Evolutionary conservation across 2,797 vertebrate genomes (phyloP).

Genomic region (Adelosebastes latens): DNA sequence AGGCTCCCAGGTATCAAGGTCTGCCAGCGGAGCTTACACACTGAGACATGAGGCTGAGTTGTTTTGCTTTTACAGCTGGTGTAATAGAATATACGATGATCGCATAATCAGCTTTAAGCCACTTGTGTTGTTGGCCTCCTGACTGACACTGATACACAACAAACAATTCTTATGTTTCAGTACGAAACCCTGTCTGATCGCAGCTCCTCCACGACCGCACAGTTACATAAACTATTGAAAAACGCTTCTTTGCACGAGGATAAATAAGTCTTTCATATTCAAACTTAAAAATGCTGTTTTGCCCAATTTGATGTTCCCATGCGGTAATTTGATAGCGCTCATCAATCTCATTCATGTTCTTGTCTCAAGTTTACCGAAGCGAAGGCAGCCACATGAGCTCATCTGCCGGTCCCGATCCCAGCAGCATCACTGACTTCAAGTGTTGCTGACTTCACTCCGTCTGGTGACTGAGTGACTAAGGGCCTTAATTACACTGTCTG

Average conservation of each 20-base stretch:
- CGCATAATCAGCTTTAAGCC: constrained; percentile 25
- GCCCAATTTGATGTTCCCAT: constrained; percentile 25
- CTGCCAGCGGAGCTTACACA: constrained; percentile 27
- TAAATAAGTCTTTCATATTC: constrained; percentile 6
- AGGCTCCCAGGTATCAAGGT: constrained; percentile 49
- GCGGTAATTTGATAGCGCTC: constrained; percentile 37
- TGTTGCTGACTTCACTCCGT: constrained; percentile 77
- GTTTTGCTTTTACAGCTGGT: constrained; percentile 39
- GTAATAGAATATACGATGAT: constrained; percentile 16
- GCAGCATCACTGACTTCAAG: constrained; percentile 57
- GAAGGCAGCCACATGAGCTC: constrained; percentile 57
- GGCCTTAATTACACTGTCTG: constrained; percentile 84
- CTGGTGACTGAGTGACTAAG: constrained; percentile 80
- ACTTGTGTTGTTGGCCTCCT: constrained; percentile 13
- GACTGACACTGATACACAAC: constrained; percentile 33
- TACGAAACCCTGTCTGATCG: background rate
- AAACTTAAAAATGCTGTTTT: constrained; percentile 9
- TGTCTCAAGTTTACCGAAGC: constrained; percentile 53
- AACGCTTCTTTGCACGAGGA: background rate
- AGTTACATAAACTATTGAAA: constrained; percentile 4
- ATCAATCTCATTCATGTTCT: constrained; percentile 60
- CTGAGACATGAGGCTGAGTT: constrained; percentile 26
- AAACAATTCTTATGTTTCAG: constrained; percentile 37
- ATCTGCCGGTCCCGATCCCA: constrained; percentile 49
- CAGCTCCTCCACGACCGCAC: background rate